phyloP scores from a whole-genome alignment of 2,888 invertebrate species.

The Polyploca ridens region DNA sequence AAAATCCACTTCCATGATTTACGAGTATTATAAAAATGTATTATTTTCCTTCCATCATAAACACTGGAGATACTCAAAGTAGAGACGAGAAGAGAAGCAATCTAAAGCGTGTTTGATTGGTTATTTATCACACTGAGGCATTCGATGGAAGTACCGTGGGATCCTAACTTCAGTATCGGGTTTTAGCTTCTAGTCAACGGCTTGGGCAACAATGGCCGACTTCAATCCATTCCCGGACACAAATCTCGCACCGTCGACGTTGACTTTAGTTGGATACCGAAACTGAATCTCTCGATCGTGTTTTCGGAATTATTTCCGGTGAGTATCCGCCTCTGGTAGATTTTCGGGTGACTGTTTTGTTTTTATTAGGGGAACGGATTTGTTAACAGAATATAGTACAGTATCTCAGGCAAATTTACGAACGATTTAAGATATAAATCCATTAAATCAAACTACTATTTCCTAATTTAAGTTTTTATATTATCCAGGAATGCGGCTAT shows the following conservation, averaged over 20 bases:
- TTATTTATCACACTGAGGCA: constrained; percentile 40
- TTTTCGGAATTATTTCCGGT: constrained; percentile 64
- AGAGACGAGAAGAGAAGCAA: constrained; percentile 15
- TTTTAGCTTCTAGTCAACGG: constrained; percentile 61
- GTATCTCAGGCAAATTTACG: too few species aligned
- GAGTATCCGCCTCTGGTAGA: constrained; percentile 40
- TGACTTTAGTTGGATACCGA: constrained; percentile 63
- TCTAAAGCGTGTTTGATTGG: constrained; percentile 35
- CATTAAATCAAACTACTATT: too few species aligned
- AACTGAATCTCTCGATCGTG: constrained; percentile 60
- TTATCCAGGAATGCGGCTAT: too few species aligned
- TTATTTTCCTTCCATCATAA: constrained; percentile 6
- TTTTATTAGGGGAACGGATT: constrained; percentile 24
- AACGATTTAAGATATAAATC: too few species aligned
- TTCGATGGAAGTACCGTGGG: constrained; percentile 43
- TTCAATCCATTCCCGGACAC: constrained; percentile 74
- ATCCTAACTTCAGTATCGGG: constrained; percentile 52
- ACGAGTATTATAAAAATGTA: constrained; percentile 4
- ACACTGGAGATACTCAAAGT: neutral
- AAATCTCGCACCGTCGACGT: constrained; percentile 63
- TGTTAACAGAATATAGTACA: constrained; percentile 17
- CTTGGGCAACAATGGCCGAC: constrained; percentile 63
- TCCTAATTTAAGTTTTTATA: too few species aligned
- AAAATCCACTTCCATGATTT: constrained; percentile 5
- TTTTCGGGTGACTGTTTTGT: constrained; percentile 33